Evolutionary conservation across 2,888 invertebrate genomes (phyloP).

Genomic region (Amorpha juglandis): DNA sequence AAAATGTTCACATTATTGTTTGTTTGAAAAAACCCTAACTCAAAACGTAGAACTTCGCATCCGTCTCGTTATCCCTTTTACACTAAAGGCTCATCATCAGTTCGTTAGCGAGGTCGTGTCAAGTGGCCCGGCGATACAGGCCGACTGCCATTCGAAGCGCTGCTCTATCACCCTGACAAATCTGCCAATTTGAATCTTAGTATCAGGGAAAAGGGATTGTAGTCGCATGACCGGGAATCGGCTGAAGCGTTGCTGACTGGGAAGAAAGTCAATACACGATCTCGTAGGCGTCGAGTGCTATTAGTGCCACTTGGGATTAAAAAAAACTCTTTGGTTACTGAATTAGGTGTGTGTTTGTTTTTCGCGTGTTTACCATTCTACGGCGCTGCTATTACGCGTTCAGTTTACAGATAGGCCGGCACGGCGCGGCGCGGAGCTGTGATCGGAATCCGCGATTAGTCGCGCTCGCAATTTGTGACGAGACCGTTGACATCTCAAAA

Average conservation of each 20-base stretch:
- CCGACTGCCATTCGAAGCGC: conserved; percentile 31
- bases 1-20: not conserved
- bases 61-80: conserved; percentile 46
- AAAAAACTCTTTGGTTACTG: conserved; percentile 55
- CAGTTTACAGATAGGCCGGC: conserved; percentile 4
- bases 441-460: conserved; percentile 29
- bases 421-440: conserved; percentile 12
- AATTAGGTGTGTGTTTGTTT: conserved; percentile 60
- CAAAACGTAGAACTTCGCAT: conserved; percentile 18
- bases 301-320: conserved; percentile 56
- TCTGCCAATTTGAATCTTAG: conserved; percentile 38
- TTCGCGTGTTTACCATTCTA: conserved; percentile 52
- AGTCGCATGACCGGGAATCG: conserved; percentile 26
- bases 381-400: conserved; percentile 39
- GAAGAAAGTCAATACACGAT: conserved; percentile 42
- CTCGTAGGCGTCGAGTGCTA: conserved; percentile 66
- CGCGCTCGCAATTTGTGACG: conserved; percentile 25
- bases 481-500: conserved; percentile 26
- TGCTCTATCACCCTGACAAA: conserved; percentile 13
- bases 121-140: conserved; percentile 51
- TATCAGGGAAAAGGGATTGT: conserved; percentile 26
- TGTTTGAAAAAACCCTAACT: not conserved
- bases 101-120: conserved; percentile 65
- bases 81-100: conserved; percentile 58
- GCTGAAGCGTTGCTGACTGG: conserved; percentile 37